Conservation (phyloP, 2,113 vertebrate species). For the Mormyrus lacerda region DNA sequence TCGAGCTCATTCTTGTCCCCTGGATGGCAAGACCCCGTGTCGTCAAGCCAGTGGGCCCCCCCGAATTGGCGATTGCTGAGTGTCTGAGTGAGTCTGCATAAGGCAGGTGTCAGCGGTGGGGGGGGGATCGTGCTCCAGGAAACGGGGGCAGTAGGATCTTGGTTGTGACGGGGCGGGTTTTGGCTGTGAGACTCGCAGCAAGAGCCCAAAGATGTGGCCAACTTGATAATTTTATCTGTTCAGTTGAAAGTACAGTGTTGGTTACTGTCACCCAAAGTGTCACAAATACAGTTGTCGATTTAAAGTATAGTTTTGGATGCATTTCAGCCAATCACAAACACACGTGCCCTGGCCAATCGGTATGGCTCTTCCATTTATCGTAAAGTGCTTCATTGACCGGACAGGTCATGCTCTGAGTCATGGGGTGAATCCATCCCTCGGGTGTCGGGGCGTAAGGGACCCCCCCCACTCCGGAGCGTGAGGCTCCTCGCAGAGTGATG, state of each 20-base stretch:
- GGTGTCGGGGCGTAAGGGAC: neutral
- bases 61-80: neutral
- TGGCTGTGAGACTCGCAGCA: neutral
- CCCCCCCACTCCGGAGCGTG: neutral
- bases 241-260: neutral
- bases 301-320: neutral
- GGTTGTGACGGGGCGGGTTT: neutral
- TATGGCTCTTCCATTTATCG: neutral
- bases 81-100: neutral
- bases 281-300: neutral
- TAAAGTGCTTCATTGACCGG: neutral
- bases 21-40: too few relatives aligned
- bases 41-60: neutral
- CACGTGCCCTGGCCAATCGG: neutral
- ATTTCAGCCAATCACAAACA: neutral
- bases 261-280: neutral
- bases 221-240: neutral
- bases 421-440: neutral
- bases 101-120: neutral
- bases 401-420: too few relatives aligned
- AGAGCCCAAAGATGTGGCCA: neutral
- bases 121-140: neutral
- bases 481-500: neutral
- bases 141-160: neutral
- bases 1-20: neutral